A percentile compares a stretch with the other conserved stretches of the same genome.
Evolutionary conservation across 92 coral and sea anemone genomes (phyloP).

Genomic region (Galaxea fascicularis): DNA sequence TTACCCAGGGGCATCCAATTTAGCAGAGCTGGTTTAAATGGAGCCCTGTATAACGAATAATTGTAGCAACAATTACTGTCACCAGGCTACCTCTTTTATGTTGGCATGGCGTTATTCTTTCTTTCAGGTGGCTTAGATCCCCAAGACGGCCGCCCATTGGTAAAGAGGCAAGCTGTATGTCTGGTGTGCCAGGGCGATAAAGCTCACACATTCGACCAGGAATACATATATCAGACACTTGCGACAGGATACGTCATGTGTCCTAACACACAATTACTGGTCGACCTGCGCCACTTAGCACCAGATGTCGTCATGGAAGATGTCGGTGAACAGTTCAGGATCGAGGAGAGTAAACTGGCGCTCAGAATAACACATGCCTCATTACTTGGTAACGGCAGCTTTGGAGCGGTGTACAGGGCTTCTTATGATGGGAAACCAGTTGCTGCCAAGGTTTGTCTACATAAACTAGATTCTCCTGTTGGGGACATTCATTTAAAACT

Average conservation of each 20-base stretch:
- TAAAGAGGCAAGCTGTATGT: slow-evolving; percentile 74
- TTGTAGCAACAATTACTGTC: too few relatives aligned
- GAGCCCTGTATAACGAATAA: too few relatives aligned
- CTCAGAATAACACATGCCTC: slow-evolving; percentile 57
- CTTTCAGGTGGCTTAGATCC: slow-evolving; percentile 82
- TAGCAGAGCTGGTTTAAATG: too few relatives aligned
- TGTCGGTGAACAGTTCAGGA: slow-evolving; percentile 69
- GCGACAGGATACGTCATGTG: slow-evolving; percentile 76
- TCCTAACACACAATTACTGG: slow-evolving; percentile 76
- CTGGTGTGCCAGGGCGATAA: slow-evolving; percentile 71
- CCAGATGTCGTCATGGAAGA: slow-evolving; percentile 94
- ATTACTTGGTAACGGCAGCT: slow-evolving; percentile 89
- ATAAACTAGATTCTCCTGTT: not conserved
- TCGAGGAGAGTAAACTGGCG: slow-evolving; percentile 68
- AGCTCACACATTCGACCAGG: slow-evolving; percentile 82
- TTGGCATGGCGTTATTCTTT: not conserved
- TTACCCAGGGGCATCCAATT: too few relatives aligned
- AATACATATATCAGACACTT: slow-evolving; percentile 68
- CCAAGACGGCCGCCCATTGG: slow-evolving; percentile 74
- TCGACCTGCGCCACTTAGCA: slow-evolving; percentile 79
- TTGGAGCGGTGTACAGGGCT: slow-evolving; percentile 93
- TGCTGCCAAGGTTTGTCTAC: slow-evolving; percentile 85
- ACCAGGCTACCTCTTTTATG: too few relatives aligned
- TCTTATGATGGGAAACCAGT: slow-evolving; percentile 74
- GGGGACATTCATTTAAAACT: not conserved